Conservation (phyloP, 53 echinoderm and acorn worm species). For the Crossaster papposus region DNA sequence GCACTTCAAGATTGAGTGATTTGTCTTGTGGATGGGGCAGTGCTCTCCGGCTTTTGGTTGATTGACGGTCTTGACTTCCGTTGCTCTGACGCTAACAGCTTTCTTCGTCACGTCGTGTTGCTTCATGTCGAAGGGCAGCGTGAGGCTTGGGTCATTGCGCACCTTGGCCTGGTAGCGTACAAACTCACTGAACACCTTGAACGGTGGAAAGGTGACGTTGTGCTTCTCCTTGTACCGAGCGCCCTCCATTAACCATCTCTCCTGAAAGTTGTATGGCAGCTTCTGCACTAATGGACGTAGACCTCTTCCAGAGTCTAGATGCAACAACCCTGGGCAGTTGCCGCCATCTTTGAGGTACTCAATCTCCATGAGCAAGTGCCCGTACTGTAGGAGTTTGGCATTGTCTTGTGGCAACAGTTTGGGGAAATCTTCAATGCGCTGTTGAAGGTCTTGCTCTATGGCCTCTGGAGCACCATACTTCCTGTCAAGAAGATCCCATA, state of each 20-base stretch:
- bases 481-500: conserved; percentile 61
- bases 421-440: conserved; percentile 56
- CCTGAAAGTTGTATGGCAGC: conserved; percentile 53
- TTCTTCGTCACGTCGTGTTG: not conserved
- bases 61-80: not conserved
- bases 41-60: not conserved
- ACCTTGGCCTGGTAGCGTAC: conserved; percentile 47
- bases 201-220: conserved; percentile 59
- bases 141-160: conserved; percentile 63
- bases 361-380: conserved; percentile 38
- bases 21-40: conserved; percentile 9
- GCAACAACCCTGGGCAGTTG: conserved; percentile 25
- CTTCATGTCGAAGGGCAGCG: not conserved
- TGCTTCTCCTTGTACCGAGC: conserved; percentile 47
- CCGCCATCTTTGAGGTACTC: conserved; percentile 53
- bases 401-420: conserved; percentile 43
- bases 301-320: conserved; percentile 58
- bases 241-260: conserved; percentile 51
- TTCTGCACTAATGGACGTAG: conserved; percentile 54
- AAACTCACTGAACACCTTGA: conserved; percentile 50
- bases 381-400: conserved; percentile 48
- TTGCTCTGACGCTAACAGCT: not conserved
- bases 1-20: conserved; percentile 7
- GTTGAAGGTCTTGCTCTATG: conserved; percentile 46
- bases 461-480: no score